phyloP scores from a whole-genome alignment of 1,140 invertebrate genomes.

The Drosophila nasuta region DNA sequence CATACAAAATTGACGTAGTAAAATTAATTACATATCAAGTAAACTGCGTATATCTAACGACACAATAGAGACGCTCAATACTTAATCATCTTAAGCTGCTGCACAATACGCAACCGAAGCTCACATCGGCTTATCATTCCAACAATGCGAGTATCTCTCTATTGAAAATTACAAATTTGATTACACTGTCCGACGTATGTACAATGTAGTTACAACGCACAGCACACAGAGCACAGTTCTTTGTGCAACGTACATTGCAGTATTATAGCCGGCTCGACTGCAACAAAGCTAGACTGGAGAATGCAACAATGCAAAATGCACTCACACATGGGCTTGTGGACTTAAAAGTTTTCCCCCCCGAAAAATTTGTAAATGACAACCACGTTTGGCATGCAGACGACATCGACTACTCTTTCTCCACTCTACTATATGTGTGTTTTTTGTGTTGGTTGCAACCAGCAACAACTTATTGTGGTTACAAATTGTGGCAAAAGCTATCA shows the following conservation, averaged over 20 bases:
- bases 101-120: conserved; percentile 8
- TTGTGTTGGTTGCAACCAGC: conserved; percentile 53
- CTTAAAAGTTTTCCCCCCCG: conserved; percentile 47
- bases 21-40: conserved; percentile 7
- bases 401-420: neutral
- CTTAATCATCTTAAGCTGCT: conserved; percentile 11
- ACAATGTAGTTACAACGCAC: neutral
- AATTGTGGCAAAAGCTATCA: conserved; percentile 80
- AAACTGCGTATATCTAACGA: neutral
- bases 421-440: neutral
- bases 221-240: conserved; percentile 2
- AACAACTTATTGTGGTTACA: conserved; percentile 79
- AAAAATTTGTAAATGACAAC: conserved; percentile 56
- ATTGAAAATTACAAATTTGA: conserved; percentile 52
- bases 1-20: conserved; percentile 4
- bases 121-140: conserved; percentile 23
- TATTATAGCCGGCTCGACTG: neutral
- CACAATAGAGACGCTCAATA: neutral
- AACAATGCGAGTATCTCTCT: conserved; percentile 10
- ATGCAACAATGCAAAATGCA: conserved; percentile 52
- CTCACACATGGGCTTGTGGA: conserved; percentile 15
- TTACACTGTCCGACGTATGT: conserved; percentile 1
- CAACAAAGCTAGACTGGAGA: conserved; percentile 54
- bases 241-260: conserved; percentile 11
- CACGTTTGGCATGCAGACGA: conserved; percentile 20